phyloP scores from a whole-genome alignment of 2,797 vertebrate genomes.

The Acanthurus leucopareius region DNA sequence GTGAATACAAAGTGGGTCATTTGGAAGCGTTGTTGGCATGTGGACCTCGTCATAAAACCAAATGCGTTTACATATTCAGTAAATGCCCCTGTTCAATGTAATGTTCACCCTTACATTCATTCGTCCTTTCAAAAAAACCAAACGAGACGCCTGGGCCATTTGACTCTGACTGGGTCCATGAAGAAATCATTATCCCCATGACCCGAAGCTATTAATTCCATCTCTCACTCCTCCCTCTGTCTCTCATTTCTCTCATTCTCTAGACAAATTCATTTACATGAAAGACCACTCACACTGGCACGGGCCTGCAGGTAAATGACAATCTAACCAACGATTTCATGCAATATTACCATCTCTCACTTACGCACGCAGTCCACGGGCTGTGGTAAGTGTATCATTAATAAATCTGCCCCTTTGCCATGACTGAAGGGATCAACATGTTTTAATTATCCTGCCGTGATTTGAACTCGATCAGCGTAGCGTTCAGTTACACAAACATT shows the following conservation, averaged over 20 bases:
- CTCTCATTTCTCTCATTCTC: slow-evolving; percentile 79
- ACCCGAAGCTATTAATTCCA: slow-evolving; percentile 85
- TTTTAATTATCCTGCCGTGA: slow-evolving; percentile 82
- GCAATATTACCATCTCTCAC: slow-evolving; percentile 78
- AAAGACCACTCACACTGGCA: slow-evolving; percentile 80
- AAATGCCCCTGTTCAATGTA: slow-evolving; percentile 78
- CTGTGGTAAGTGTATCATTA: slow-evolving; percentile 80
- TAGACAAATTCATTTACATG: slow-evolving; percentile 85
- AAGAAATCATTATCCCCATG: slow-evolving; percentile 85
- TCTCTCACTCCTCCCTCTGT: slow-evolving; percentile 80
- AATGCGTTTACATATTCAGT: slow-evolving; percentile 82
- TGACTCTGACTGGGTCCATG: slow-evolving; percentile 83
- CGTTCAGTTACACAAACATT: slow-evolving; percentile 81
- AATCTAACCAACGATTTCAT: slow-evolving; percentile 80
- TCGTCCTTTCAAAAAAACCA: slow-evolving; percentile 50
- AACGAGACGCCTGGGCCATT: slow-evolving; percentile 77
- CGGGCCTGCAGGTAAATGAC: slow-evolving; percentile 82
- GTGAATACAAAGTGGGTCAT: slow-evolving; percentile 87
- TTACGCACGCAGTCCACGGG: slow-evolving; percentile 57
- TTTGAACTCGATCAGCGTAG: slow-evolving; percentile 79
- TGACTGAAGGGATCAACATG: slow-evolving; percentile 84
- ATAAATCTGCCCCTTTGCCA: slow-evolving; percentile 78
- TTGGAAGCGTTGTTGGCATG: slow-evolving; percentile 79
- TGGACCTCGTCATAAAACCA: slow-evolving; percentile 74
- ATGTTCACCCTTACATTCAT: slow-evolving; percentile 78